These are phyloP conservation scores for Cottus gobio DNA, from an alignment of 2,113 vertebrate genomes.

Conservation along the genomic window DNA sequence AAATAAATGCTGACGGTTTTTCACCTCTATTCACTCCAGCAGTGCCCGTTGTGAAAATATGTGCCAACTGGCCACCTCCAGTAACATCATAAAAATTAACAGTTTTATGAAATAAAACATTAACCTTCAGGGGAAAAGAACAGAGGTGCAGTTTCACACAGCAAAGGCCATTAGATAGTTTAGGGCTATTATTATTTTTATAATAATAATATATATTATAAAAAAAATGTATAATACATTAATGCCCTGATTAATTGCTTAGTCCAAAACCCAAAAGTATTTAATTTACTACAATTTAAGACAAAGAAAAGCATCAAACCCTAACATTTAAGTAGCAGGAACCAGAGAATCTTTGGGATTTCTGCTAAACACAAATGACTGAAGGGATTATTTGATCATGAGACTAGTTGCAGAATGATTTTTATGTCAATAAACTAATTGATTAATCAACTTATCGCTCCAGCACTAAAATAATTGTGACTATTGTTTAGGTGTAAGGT, in stretches of 20 bases:
- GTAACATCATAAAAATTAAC: slow-evolving; percentile 34
- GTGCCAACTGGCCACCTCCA: slow-evolving; percentile 13
- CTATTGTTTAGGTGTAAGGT: neutral
- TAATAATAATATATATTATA: neutral
- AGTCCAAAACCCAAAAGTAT: neutral
- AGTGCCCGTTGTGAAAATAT: slow-evolving; percentile 23
- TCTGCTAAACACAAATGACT: too few relatives aligned
- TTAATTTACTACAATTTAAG: neutral
- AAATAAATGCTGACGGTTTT: slow-evolving; percentile 27
- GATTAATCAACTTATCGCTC: neutral
- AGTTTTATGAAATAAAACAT: slow-evolving; percentile 33
- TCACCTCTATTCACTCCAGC: slow-evolving; percentile 31
- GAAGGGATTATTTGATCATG: neutral
- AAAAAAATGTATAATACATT: too few relatives aligned
- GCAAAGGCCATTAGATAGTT: neutral
- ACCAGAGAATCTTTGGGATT: neutral
- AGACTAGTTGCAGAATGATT: neutral
- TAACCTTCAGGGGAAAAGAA: neutral
- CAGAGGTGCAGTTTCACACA: neutral
- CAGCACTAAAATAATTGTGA: neutral
- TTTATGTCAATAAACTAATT: slow-evolving; percentile 8
- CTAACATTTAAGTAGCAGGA: neutral
- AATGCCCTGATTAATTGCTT: neutral
- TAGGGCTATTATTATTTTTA: neutral
- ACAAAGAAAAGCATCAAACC: neutral